Base-by-base conservation (phyloP, 1,140 invertebrate genomes). In the Lordiphosa collinella region DNA sequence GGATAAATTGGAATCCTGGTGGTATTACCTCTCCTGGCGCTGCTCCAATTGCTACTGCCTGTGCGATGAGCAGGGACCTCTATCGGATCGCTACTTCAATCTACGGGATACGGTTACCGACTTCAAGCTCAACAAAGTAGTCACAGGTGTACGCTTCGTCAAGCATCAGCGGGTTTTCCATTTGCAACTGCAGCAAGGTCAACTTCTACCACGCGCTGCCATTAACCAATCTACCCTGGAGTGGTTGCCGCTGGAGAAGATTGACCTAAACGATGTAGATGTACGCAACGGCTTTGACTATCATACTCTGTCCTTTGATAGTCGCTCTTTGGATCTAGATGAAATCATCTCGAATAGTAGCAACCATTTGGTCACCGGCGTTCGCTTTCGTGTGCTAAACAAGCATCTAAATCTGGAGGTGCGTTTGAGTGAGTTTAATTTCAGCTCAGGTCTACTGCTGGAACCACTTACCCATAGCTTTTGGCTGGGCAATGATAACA, bases 11-110 rank as follows among this genome's bases (percentile, higher is more conserved):
- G 93, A 96, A 78, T 95, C 94, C 57, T 96, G 94, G 94, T 96
- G 94, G 93, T 89, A 93, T 37, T 91, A 92, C 92, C 73, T 94
- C 2, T 93, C 96, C 58, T 94, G 93, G 91, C 95, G 96, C 80
- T 97, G 96, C 89, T 94, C 94, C 7, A 96, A 96, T 84, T 97
- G 96, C 85, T 92, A 97, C 72, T 97, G 96, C 79, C 90, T 94
- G 9, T 97, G 96, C 82, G 96, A 97, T 88, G 95, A 96, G 72
- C 89, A 91, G 36, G 92, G 92, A 16, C 54, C 90, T 0, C 89
- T 89, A 38, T 94, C 94, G 7, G 93, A 96, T 84, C 92, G 96
- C 52, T 95, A 93, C 86, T 93, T 97, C 87, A 96, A 94, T 87
- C 89, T 97, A 55, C 89, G 91, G 48, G 90, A 92, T 18, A 91